phyloP scores from a whole-genome alignment of 2,113 vertebrate genomes.

The Neolamprologus fasciatus region DNA sequence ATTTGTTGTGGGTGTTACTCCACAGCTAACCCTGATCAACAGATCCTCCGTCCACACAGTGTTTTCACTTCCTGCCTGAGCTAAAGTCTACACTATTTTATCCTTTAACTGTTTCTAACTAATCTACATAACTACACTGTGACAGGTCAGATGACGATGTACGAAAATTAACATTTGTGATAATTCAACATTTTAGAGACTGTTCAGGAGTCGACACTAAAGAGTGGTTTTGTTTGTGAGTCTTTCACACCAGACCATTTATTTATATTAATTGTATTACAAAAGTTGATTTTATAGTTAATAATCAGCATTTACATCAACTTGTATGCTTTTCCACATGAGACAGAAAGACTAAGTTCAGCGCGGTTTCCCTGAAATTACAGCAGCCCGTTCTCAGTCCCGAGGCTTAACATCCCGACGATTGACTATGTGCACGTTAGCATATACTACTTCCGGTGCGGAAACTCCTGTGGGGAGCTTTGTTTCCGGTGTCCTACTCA shows the following conservation, averaged over 20 bases:
- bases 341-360: neutral
- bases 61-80: neutral
- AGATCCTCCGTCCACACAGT: neutral
- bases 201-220: fast-evolving
- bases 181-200: neutral
- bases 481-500: no score
- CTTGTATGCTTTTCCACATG: neutral
- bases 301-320: neutral
- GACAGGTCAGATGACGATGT: neutral
- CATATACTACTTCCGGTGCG: no score
- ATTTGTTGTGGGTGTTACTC: neutral
- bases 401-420: neutral
- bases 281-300: neutral
- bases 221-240: neutral
- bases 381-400: fast-evolving
- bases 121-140: neutral
- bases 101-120: fast-evolving
- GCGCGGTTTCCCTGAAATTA: neutral
- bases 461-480: no score
- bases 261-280: neutral
- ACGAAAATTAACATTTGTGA: neutral
- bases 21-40: neutral
- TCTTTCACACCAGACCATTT: neutral
- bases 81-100: neutral
- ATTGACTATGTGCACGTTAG: no score